phyloP scores from a whole-genome alignment of 2,113 vertebrate genomes.

The Lycaon pictus region DNA sequence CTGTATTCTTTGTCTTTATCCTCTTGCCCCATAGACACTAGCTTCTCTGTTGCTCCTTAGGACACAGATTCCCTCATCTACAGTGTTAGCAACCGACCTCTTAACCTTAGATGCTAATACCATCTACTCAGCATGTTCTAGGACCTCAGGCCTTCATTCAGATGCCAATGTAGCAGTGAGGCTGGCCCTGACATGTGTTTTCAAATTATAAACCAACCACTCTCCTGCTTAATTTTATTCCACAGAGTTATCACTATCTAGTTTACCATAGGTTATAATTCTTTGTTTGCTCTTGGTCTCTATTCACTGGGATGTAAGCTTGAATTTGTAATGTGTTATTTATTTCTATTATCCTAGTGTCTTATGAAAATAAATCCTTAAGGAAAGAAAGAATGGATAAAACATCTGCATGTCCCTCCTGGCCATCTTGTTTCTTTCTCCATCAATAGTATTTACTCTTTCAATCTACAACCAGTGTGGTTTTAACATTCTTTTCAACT shows the following conservation, averaged over 20 bases:
- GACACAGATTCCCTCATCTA: background rate
- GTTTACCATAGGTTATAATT: background rate
- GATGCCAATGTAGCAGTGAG: background rate
- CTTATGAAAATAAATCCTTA: background rate
- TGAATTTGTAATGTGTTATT: background rate
- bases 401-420: background rate
- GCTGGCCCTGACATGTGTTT: background rate
- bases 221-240: background rate
- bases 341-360: background rate
- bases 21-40: background rate
- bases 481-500: background rate
- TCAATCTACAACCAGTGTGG: background rate
- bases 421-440: background rate
- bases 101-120: too few species aligned
- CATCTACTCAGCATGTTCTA: background rate
- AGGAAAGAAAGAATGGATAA: background rate
- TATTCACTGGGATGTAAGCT: background rate
- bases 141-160: background rate
- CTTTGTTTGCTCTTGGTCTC: background rate
- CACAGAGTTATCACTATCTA: background rate
- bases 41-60: background rate
- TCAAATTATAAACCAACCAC: background rate
- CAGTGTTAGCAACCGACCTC: too few species aligned
- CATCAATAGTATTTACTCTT: background rate
- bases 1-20: background rate